Evolutionary conservation across 2,113 vertebrate species (phyloP).

Genomic region (Stigmatopora argus): DNA sequence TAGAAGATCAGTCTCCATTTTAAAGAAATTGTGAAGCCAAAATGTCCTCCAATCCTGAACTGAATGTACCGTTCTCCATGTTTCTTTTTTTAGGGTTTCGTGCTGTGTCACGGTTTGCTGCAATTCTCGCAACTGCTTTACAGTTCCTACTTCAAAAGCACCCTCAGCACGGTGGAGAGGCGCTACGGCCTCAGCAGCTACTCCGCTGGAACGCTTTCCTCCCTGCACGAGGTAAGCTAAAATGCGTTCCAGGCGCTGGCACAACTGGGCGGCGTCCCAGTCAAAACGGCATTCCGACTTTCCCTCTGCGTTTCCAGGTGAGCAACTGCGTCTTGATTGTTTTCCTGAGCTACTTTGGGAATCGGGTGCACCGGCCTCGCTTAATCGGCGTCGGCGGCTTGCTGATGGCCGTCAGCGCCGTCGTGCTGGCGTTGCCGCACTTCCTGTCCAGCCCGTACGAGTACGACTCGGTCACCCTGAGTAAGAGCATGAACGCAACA

Average conservation of each 20-base stretch:
- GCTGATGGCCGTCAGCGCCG: slow-evolving; percentile 81
- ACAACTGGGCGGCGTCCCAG: slow-evolving; percentile 10
- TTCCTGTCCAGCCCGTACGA: slow-evolving; percentile 82
- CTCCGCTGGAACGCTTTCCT: slow-evolving; percentile 92
- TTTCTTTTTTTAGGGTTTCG: slow-evolving; percentile 78
- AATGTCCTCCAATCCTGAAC: neutral
- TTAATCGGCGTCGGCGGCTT: slow-evolving; percentile 83
- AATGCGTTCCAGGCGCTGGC: neutral
- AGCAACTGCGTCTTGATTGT: slow-evolving; percentile 88
- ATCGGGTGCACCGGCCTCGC: slow-evolving; percentile 83
- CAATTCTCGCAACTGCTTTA: slow-evolving; percentile 92
- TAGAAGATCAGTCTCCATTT: neutral
- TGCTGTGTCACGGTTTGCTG: slow-evolving; percentile 87
- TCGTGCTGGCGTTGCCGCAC: slow-evolving; percentile 90
- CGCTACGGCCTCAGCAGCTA: slow-evolving; percentile 92
- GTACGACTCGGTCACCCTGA: slow-evolving; percentile 66
- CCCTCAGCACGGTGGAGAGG: slow-evolving; percentile 92
- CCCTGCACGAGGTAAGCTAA: slow-evolving; percentile 82
- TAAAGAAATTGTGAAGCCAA: neutral
- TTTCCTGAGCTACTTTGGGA: slow-evolving; percentile 94
- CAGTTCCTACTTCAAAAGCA: slow-evolving; percentile 95
- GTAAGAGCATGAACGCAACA: slow-evolving; percentile 45
- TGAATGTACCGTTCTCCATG: neutral
- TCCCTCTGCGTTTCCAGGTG: slow-evolving; percentile 68
- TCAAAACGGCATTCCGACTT: slow-evolving; percentile 35